These are phyloP conservation scores for Parauchenoglanis punctatus DNA, from an alignment of 2,797 vertebrate species.

Conservation along the genomic window DNA sequence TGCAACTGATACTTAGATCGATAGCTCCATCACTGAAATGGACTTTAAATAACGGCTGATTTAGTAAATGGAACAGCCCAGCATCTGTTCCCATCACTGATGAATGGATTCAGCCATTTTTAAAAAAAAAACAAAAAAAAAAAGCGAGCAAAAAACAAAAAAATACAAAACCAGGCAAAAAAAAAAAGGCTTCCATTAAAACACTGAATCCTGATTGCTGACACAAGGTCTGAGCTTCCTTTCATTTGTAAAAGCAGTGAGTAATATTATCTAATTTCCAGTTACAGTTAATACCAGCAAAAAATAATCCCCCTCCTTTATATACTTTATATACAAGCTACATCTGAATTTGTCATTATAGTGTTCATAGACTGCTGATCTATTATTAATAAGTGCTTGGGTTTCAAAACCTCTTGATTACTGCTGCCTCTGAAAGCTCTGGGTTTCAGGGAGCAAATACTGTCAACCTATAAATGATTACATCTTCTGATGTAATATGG, in stretches of 20 bases:
- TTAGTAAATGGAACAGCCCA: conserved; percentile 36
- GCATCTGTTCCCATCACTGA: conserved; percentile 36
- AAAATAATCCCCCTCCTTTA: not conserved
- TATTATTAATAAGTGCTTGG: conserved; percentile 34
- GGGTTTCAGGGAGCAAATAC: conserved; percentile 1
- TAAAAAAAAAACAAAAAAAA: not conserved
- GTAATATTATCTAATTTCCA: not conserved
- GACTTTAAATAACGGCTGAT: conserved; percentile 60
- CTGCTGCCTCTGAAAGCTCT: conserved; percentile 3
- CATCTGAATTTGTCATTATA: conserved; percentile 15
- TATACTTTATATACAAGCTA: not conserved
- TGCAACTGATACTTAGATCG: conserved; percentile 40
- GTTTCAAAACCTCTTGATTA: conserved; percentile 27
- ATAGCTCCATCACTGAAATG: conserved; percentile 75
- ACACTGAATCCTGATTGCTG: not conserved
- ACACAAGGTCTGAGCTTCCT: not conserved
- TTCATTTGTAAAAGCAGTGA: not conserved
- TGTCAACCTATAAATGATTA: not conserved
- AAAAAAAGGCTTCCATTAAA: conserved; percentile 12
- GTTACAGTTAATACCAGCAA: not conserved
- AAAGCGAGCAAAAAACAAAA: not conserved
- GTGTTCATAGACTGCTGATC: conserved; percentile 3
- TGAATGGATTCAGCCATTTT: conserved; percentile 24
- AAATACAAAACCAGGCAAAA: too few species aligned
- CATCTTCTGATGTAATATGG: not conserved